Evolutionary conservation across 2,113 vertebrate species (phyloP).

Genomic region (Australoheros scitulus): DNA sequence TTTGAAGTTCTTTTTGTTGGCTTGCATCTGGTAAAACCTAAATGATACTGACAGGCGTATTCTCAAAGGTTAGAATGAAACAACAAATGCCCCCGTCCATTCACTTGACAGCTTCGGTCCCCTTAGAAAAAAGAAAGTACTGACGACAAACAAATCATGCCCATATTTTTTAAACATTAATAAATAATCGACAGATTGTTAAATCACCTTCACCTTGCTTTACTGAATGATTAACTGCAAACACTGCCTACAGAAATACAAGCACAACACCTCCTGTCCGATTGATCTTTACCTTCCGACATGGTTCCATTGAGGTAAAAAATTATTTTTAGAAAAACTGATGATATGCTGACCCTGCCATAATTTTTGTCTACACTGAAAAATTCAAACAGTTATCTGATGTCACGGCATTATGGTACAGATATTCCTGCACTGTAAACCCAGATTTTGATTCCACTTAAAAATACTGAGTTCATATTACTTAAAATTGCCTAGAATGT

Average conservation of each 20-base stretch:
- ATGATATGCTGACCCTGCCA: background rate
- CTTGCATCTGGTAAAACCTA: background rate
- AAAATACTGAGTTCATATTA: too few relatives aligned
- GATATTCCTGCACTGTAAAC: too few relatives aligned
- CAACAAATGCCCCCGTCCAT: background rate
- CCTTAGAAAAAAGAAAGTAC: constrained; percentile 9
- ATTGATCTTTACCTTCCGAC: background rate
- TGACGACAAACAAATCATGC: constrained; percentile 43
- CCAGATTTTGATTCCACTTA: too few relatives aligned
- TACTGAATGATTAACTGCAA: constrained; percentile 55
- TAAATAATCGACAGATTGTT: constrained; percentile 44
- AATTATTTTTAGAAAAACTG: background rate
- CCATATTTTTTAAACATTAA: constrained; percentile 36
- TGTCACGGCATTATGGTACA: background rate
- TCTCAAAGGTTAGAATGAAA: background rate
- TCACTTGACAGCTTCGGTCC: constrained; percentile 12
- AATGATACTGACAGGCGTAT: background rate
- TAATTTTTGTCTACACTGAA: background rate
- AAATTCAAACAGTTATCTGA: background rate
- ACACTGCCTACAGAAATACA: constrained; percentile 17
- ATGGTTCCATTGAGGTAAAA: background rate
- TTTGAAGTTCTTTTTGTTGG: background rate
- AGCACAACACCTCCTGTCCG: background rate
- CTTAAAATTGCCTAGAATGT: too few relatives aligned
- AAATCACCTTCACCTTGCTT: constrained; percentile 39